These are phyloP conservation scores for Chloroclysta siterata DNA, from an alignment of 2,888 invertebrate species.

Conservation along the genomic window DNA sequence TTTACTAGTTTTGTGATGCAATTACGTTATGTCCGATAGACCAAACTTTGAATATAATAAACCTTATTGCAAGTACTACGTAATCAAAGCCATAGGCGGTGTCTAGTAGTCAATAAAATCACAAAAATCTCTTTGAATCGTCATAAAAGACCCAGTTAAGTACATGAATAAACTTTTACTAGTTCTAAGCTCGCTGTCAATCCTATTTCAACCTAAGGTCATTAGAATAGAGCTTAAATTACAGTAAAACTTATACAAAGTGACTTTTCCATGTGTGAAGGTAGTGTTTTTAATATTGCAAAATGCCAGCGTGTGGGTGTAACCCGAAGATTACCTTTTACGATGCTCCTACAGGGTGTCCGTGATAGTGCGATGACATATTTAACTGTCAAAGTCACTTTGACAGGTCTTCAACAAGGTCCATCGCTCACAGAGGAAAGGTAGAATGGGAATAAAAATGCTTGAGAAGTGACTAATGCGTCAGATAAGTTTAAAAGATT, in stretches of 20 bases:
- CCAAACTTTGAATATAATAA: too few relatives aligned
- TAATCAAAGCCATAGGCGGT: neutral
- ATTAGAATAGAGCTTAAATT: neutral
- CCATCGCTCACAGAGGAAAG: neutral
- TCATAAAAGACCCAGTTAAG: neutral
- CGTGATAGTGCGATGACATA: slow-evolving; percentile 6
- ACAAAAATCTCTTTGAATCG: neutral
- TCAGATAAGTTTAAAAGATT: neutral
- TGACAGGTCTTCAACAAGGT: neutral
- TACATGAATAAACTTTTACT: neutral
- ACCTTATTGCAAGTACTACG: too few relatives aligned
- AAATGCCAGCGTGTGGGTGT: slow-evolving; percentile 23
- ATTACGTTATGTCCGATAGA: too few relatives aligned
- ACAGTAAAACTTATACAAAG: neutral
- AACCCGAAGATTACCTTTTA: slow-evolving; percentile 12
- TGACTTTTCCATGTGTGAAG: slow-evolving; percentile 5
- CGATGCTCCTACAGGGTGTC: slow-evolving; percentile 18
- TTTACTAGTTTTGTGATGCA: too few relatives aligned
- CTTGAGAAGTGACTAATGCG: neutral
- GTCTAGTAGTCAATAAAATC: neutral
- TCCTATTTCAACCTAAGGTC: neutral
- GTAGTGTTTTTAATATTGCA: slow-evolving; percentile 25
- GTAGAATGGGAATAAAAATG: neutral
- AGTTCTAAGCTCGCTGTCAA: neutral
- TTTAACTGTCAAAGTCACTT: slow-evolving; percentile 11